These are phyloP conservation scores for Palloptera scutellata DNA, from an alignment of 2,888 invertebrate genomes.

Conservation along the genomic window DNA sequence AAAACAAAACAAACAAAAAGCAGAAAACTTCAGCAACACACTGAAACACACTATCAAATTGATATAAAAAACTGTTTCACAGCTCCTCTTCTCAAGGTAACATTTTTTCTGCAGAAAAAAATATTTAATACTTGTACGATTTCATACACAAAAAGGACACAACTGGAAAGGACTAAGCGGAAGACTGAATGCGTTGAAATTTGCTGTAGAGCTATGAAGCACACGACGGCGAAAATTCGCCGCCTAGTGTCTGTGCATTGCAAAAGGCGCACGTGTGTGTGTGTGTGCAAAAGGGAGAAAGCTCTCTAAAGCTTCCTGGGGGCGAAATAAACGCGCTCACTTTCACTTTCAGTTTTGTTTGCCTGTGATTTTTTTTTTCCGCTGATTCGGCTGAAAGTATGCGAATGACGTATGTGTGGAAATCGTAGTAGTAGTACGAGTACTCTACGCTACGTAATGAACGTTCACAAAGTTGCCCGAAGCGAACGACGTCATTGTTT, in stretches of 20 bases:
- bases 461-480: too few relatives aligned
- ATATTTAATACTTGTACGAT: neutral
- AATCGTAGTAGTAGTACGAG: too few relatives aligned
- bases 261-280: neutral
- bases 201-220: conserved; percentile 8
- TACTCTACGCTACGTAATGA: too few relatives aligned
- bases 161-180: conserved; percentile 57
- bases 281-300: conserved; percentile 1
- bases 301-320: neutral
- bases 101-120: conserved; percentile 21
- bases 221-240: neutral
- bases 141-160: conserved; percentile 47
- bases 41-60: conserved; percentile 1
- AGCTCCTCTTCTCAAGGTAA: conserved; percentile 24
- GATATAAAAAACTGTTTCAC: conserved; percentile 6
- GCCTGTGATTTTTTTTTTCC: too few relatives aligned
- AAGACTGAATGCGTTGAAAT: conserved; percentile 50
- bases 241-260: neutral
- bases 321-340: conserved; percentile 3
- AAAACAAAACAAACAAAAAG: too few relatives aligned
- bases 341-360: conserved; percentile 27
- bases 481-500: too few relatives aligned
- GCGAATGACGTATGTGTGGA: too few relatives aligned
- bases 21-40: neutral
- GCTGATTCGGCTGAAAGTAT: too few relatives aligned